Base-by-base conservation (phyloP, 2,888 invertebrate species). In the Pardosa pseudoannulata region DNA sequence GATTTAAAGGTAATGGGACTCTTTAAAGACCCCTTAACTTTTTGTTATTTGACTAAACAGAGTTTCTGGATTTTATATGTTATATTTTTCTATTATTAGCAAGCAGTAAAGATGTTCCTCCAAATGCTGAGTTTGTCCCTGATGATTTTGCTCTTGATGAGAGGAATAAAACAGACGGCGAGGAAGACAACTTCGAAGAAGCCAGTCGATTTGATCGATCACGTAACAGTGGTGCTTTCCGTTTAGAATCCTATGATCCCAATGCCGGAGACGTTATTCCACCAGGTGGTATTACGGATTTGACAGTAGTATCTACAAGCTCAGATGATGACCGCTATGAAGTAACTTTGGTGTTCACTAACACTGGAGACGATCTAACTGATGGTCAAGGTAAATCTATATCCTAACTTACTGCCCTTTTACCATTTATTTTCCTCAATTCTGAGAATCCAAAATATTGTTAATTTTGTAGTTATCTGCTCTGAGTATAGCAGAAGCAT, bases 301-400 rank as follows among this genome's bases (percentile, higher is more conserved):
- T 90, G 31, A 28, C 41, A 29, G 90, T 90, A 0, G 27, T 78
- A 6, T 36, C 29, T 0, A 87, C 82, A n/a, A 74, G 83, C 23
- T 29, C 50, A 6, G n/a, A 41, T 23, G 79, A 81, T 3, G 36
- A 80, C 3, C 31, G 76, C 13, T 46, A 68, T 16, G 65, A 72
- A 6, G 89, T 90, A 7, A 87, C 82, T 2, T 76, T 90, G 36
- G 67, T 79, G 46, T 90, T 90, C 89, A 90, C 90, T 6, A 89
- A 89, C 11, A 89, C 90, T 0, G 90, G 90, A 6, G 90, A 90
- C 82, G 90, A 90, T 79, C 11, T 83, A 16, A 62, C 85, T 64
- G 73, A 41, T 29, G 85, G 73, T 28, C 68, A 80, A 50, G 85
- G 88, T 88, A 85, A 73, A 31, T 73, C n/a, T n/a, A n/a, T n/a